These are phyloP conservation scores for Mustela lutreola DNA, from an alignment of 2,113 vertebrate genomes.

Conservation along the genomic window DNA sequence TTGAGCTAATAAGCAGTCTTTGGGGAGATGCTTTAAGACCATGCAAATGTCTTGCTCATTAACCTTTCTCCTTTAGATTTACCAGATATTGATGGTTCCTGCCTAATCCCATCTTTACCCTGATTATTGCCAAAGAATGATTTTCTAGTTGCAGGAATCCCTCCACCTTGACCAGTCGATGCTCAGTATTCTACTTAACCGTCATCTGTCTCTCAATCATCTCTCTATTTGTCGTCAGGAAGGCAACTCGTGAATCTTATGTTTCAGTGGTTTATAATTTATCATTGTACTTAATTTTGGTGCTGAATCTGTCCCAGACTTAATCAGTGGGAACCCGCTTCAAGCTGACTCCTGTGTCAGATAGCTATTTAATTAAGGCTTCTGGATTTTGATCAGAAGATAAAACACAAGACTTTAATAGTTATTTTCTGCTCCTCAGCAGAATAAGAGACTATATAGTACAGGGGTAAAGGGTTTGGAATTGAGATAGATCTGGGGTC, in stretches of 20 bases:
- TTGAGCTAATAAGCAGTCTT: conserved; percentile 24
- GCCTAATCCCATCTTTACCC: background rate
- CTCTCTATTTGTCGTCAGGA: background rate
- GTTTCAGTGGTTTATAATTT: background rate
- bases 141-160: background rate
- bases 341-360: background rate
- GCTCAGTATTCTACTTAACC: background rate
- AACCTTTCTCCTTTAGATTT: background rate
- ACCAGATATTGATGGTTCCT: background rate
- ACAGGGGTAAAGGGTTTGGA: background rate
- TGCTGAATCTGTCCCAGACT: conserved; percentile 10
- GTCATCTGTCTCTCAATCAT: background rate
- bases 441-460: background rate
- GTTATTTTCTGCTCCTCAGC: background rate
- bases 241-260: background rate
- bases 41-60: background rate
- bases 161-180: background rate
- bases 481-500: background rate
- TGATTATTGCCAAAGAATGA: background rate
- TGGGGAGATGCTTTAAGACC: background rate
- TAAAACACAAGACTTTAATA: background rate
- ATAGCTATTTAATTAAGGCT: background rate
- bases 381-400: background rate
- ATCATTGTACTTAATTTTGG: background rate
- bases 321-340: background rate